Percentiles rank a stretch among this genome's conserved stretches.
These are phyloP conservation scores for Chamaea fasciata DNA, from an alignment of 2,113 vertebrate genomes.

Conservation along the genomic window DNA sequence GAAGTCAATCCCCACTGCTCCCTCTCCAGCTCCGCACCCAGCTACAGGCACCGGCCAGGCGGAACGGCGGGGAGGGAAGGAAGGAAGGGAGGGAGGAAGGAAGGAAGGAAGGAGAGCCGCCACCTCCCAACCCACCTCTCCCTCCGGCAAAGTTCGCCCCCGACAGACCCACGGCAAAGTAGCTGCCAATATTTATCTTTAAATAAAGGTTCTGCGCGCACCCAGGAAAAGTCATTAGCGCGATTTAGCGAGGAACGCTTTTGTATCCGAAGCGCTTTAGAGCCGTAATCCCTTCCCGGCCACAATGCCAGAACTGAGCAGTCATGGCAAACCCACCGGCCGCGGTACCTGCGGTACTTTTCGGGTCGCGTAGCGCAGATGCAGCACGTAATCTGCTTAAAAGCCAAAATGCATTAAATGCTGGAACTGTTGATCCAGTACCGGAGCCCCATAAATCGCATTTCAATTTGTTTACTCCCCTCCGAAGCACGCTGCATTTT, in stretches of 20 bases:
- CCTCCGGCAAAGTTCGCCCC: neutral
- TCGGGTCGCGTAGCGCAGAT: neutral
- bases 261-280: neutral
- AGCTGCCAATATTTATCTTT: neutral
- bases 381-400: conserved; percentile 35
- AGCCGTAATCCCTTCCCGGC: conserved; percentile 10
- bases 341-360: conserved; percentile 41
- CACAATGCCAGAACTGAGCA: conserved; percentile 12
- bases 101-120: neutral
- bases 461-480: conserved; percentile 43
- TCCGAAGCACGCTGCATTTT: conserved; percentile 16
- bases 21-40: neutral
- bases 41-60: neutral
- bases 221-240: neutral
- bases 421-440: neutral
- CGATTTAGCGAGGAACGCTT: neutral
- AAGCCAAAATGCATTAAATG: conserved; percentile 42
- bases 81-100: too few relatives aligned
- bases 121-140: neutral
- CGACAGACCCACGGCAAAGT: neutral
- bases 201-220: neutral
- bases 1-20: neutral
- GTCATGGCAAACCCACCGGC: neutral
- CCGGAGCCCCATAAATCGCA: neutral
- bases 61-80: neutral